A percentile compares a stretch with the other conserved stretches of the same genome.
phyloP scores from a whole-genome alignment of 2,113 vertebrate genomes.

The Cavia porcellus region DNA sequence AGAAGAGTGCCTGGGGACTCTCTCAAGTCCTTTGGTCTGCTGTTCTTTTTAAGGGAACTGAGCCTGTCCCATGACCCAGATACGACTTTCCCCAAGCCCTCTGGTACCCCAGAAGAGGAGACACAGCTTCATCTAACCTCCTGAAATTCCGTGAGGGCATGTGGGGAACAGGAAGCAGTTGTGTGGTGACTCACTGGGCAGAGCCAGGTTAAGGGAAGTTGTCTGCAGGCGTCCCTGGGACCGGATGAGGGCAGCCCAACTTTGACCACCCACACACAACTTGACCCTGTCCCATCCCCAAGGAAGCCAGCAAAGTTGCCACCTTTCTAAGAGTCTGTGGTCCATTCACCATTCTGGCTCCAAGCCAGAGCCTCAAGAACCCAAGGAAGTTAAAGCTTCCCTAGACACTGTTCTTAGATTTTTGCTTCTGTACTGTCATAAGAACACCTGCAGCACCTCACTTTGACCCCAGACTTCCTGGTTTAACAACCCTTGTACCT shows the following conservation, averaged over 20 bases:
- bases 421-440: background rate
- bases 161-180: conserved; percentile 82
- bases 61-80: conserved; percentile 58
- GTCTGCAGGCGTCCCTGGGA: conserved; percentile 78
- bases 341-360: conserved; percentile 68
- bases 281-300: conserved; percentile 47
- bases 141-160: conserved; percentile 26
- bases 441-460: background rate
- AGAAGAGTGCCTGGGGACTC: background rate
- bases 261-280: conserved; percentile 66
- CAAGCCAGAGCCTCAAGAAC: conserved; percentile 44
- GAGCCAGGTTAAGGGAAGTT: conserved; percentile 84
- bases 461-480: background rate
- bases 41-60: background rate
- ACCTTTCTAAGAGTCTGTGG: conserved; percentile 13
- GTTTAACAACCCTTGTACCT: background rate
- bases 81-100: conserved; percentile 11
- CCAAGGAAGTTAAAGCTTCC: background rate
- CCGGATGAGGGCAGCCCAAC: conserved; percentile 78
- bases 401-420: background rate
- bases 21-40: background rate
- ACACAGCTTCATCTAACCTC: background rate
- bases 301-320: conserved; percentile 37
- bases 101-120: background rate
- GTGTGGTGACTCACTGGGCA: conserved; percentile 83